Evolutionary conservation across 2,888 invertebrate genomes (phyloP).

Genomic region (Syrphus vitripennis): DNA sequence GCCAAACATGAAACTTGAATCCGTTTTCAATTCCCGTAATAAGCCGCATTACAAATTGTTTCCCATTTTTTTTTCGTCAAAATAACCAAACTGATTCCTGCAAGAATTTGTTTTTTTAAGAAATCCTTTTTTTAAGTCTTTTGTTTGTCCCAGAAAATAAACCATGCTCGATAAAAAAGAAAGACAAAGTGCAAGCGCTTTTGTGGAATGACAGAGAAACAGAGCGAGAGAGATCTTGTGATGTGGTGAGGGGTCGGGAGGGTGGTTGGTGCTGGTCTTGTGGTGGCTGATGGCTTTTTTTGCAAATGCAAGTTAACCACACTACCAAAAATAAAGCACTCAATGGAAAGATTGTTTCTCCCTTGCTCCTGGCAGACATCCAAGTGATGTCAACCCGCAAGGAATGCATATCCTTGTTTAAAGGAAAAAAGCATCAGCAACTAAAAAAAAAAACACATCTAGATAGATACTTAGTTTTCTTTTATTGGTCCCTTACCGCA

Average conservation of each 20-base stretch:
- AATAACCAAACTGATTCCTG: conserved; percentile 55
- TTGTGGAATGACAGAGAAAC: neutral
- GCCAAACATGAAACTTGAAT: conserved; percentile 68
- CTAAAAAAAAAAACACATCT: neutral
- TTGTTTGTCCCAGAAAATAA: conserved; percentile 18
- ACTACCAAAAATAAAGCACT: conserved; percentile 66
- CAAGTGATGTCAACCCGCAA: conserved; percentile 65
- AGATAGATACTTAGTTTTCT: neutral
- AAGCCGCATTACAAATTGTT: conserved; percentile 71
- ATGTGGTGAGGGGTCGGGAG: neutral
- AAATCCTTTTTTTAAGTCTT: neutral
- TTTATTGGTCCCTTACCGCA: conserved; percentile 43
- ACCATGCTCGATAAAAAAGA: conserved; percentile 6
- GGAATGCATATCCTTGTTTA: conserved; percentile 61
- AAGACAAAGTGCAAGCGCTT: neutral
- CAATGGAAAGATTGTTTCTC: conserved; percentile 59
- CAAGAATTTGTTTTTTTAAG: neutral
- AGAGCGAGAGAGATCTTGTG: neutral
- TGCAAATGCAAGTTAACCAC: conserved; percentile 66
- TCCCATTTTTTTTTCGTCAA: conserved; percentile 37
- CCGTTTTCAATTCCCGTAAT: conserved; percentile 68
- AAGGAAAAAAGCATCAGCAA: neutral
- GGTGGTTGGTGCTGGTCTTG: neutral
- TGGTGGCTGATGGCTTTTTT: neutral
- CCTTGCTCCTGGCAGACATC: conserved; percentile 62